phyloP scores from a whole-genome alignment of 2,113 vertebrate species.

The Lasiurus borealis region DNA sequence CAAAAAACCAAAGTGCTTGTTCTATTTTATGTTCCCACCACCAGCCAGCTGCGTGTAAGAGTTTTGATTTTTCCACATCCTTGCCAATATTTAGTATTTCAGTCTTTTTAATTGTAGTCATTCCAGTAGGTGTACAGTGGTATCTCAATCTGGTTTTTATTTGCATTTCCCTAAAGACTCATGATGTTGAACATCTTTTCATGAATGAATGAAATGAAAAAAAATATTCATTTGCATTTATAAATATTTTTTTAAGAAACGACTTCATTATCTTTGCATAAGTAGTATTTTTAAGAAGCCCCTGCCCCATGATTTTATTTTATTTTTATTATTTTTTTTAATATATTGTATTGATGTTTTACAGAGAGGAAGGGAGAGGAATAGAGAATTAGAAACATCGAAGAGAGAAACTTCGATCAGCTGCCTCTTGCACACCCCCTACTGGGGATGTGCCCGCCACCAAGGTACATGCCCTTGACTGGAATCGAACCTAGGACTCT shows the following conservation, averaged over 20 bases:
- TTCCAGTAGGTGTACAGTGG: background rate
- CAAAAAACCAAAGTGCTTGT: background rate
- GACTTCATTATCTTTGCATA: background rate
- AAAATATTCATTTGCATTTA: background rate
- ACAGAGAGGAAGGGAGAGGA: too few species aligned
- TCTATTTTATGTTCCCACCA: background rate
- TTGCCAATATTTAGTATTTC: background rate
- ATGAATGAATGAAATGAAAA: too few species aligned
- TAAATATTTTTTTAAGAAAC: background rate
- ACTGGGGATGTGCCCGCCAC: too few species aligned
- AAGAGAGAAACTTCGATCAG: too few species aligned
- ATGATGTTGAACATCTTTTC: background rate
- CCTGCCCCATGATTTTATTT: background rate
- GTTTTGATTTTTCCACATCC: background rate
- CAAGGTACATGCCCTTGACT: too few species aligned
- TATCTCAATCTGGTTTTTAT: background rate
- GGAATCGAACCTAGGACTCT: too few species aligned
- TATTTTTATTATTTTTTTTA: too few species aligned
- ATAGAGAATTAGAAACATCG: too few species aligned
- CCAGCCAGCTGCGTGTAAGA: rapidly evolving
- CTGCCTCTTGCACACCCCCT: too few species aligned
- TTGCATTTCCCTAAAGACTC: background rate
- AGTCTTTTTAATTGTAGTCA: background rate
- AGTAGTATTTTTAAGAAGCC: background rate
- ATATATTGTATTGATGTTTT: too few species aligned